Evolutionary conservation across 53 echinoderm and acorn worm species (phyloP), one percentile per base, ranked within the genome.

Genomic region (Zoroaster sp.): DNA sequence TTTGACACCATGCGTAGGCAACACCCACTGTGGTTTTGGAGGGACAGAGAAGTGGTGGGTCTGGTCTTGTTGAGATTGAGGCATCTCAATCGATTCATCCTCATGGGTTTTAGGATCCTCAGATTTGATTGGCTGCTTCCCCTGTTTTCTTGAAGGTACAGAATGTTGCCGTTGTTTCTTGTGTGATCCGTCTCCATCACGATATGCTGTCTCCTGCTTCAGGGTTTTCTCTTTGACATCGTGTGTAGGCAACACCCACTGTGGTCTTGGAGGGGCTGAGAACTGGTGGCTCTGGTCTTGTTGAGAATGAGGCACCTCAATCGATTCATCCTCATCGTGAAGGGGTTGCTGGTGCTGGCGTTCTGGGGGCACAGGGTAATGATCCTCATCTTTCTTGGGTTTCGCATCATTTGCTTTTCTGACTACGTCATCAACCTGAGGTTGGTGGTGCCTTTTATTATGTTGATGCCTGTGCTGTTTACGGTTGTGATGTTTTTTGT

Each of bases 71-170:
- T 83, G 32, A 11, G 80, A 23, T 12, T 69, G 70, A 4, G 2
- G 36, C 17, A 3, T 30, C 25, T 28, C 52, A 1, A 5, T 66
- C 4, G 81, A 40, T 15, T 75, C 47, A 49, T 47, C 17, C 11
- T 46, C 25, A 17, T 3, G 74, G 5, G 66, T 46, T 35, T 20
- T 83, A 17, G 25, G 34, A 35, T 34, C 45, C 21, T 5, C 44
- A n/a, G 83, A 3, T 23, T 45, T 20, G 35, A 21, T 45, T 5
- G 36, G 35, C 36, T 40, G 15, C 32, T 38, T 31, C 18, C 31
- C 10, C 54, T 83, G 69, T n/a, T 69, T 43, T 83, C 70, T 46
- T 69, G 69, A 35, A 18, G 83, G 71, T 5, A 74, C 38, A 55
- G 54, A 42, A 17, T 89, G 21, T 32, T 38, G 65, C 47, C 21